phyloP scores from a whole-genome alignment of 2,888 invertebrate species.

The Drosophila basisetae region DNA sequence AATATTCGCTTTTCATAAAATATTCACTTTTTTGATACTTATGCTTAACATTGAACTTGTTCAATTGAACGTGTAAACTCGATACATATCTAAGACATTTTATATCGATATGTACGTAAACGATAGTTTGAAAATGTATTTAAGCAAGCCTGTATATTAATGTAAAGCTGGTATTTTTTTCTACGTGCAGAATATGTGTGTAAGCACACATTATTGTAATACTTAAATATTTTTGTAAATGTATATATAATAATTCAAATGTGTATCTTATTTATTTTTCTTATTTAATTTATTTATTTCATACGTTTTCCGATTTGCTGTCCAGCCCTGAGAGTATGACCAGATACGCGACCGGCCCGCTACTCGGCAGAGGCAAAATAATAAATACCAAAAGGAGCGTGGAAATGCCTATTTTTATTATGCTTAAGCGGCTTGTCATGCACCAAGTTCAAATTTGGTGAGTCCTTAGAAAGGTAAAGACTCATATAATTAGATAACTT shows the following conservation, averaged over 20 bases:
- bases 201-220: not conserved
- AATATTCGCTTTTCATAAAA: slow-evolving; percentile 19
- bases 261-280: not conserved
- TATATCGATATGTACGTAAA: slow-evolving; percentile 3
- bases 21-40: slow-evolving; percentile 20
- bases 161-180: not conserved
- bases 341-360: not conserved
- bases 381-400: not conserved
- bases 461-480: not conserved
- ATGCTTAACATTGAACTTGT: slow-evolving; percentile 22
- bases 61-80: slow-evolving; percentile 8
- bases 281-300: not conserved
- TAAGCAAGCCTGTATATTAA: not conserved
- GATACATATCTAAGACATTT: not conserved
- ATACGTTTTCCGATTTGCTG: not conserved
- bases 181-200: not conserved
- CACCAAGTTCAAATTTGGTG: not conserved
- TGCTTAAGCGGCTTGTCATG: not conserved
- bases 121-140: not conserved
- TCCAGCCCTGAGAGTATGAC: not conserved
- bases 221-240: not conserved
- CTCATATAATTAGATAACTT: not conserved
- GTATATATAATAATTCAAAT: not conserved
- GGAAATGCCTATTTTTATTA: not conserved
- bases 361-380: not conserved